Evolutionary conservation across 2,113 vertebrate genomes (phyloP), one percentile per base, ranked within the genome.

Genomic region (Grallaria varia): DNA sequence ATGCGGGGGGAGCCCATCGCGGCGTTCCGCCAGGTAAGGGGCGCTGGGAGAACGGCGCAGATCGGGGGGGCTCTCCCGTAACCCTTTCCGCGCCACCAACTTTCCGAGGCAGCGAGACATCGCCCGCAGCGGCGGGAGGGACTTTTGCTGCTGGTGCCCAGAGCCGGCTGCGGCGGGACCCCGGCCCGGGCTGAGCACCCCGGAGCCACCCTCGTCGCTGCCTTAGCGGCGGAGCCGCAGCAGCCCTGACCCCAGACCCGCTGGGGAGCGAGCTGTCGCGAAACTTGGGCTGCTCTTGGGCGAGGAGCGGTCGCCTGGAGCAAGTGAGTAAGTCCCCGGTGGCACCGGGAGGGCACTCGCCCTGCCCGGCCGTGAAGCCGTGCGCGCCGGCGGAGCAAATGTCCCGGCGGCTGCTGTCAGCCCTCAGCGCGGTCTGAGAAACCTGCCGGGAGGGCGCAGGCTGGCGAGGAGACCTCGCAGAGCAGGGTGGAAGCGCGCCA

Each of bases 221-320:
- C 64, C 40, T 40, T 12, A 20, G 60, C 75, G 35, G 35, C 9
- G 42, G 12, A 31, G 33, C 3, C 22, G 16, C 30, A 49, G 40
- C 42, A 83, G 62, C n/a, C 33, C 39, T 10, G 67, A 31, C 28
- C 37, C 21, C 60, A 14, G 55, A 58, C 0, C 42, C n/a, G 28
- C 9, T 8, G 4, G 69, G 47, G 59, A 84, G 33, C 12, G 56
- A 76, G 86, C 80, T 67, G 84, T 62, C 28, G 69, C 42, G 24
- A 67, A 90, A 96, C 92, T 96, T 92, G 79, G 72, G 73, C 67
- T 81, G 78, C 20, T 84, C 71, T 5, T 24, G 86, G 67, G 67
- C 10, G 75, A 92, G 80, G 76, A 95, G 84, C 78, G 73, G 74
- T 71, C 45, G 84, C 69, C 78, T 27, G 84, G 90, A 93, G 58